Evolutionary conservation across 2,113 vertebrate species (phyloP).

Genomic region (Clarias batrachus): DNA sequence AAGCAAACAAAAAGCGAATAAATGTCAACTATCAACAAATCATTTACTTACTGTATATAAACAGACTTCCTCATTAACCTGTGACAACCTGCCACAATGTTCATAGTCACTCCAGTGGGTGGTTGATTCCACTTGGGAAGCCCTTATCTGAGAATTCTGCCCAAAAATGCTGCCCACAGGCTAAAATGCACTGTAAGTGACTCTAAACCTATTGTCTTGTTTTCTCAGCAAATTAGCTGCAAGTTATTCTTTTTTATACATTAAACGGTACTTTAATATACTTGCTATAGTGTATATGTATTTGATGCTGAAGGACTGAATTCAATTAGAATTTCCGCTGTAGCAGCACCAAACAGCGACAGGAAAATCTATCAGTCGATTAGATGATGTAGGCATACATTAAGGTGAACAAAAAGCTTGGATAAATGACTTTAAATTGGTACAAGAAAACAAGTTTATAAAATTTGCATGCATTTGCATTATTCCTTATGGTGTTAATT

Average conservation of each 20-base stretch:
- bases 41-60: neutral
- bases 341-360: slow-evolving; percentile 37
- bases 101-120: neutral
- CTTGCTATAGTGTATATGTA: slow-evolving; percentile 53
- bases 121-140: neutral
- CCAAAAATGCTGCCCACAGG: neutral
- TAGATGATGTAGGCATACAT: slow-evolving; percentile 59
- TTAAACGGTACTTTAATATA: neutral
- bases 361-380: slow-evolving; percentile 59
- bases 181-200: neutral
- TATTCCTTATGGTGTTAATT: slow-evolving; percentile 47
- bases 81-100: slow-evolving; percentile 14
- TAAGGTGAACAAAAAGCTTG: slow-evolving; percentile 59
- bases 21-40: slow-evolving; percentile 14
- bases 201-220: neutral
- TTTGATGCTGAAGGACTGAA: slow-evolving; percentile 55
- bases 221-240: neutral
- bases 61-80: neutral
- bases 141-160: neutral
- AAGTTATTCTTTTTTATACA: neutral
- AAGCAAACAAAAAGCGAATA: neutral
- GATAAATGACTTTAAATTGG: slow-evolving; percentile 50
- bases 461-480: slow-evolving; percentile 51
- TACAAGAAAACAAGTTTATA: slow-evolving; percentile 49
- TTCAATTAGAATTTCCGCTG: slow-evolving; percentile 54